These are phyloP conservation scores for Lordiphosa collinella DNA, from an alignment of 1,140 invertebrate species.

Conservation along the genomic window DNA sequence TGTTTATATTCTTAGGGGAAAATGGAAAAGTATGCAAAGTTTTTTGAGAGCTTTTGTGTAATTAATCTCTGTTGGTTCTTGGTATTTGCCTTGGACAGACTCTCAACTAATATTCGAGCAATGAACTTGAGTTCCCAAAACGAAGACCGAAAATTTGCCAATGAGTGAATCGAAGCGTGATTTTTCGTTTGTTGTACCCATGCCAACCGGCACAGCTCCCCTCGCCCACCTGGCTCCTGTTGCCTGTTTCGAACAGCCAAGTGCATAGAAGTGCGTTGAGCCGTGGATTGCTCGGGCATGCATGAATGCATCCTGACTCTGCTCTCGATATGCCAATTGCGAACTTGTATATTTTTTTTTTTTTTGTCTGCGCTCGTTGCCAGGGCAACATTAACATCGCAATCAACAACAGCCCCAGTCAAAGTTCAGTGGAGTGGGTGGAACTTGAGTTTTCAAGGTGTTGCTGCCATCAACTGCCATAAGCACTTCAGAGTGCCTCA, in stretches of 20 bases:
- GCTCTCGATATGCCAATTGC: slow-evolving; percentile 73
- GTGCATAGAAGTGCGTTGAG: slow-evolving; percentile 49
- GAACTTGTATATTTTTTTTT: slow-evolving; percentile 36
- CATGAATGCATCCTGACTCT: slow-evolving; percentile 56
- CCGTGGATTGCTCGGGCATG: slow-evolving; percentile 48
- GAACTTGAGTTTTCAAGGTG: neutral
- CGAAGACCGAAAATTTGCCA: neutral
- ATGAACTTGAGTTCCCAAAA: slow-evolving; percentile 3
- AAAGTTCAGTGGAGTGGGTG: slow-evolving; percentile 4
- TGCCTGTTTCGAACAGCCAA: slow-evolving; percentile 18
- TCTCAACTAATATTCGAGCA: slow-evolving; percentile 1
- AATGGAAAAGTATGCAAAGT: no score
- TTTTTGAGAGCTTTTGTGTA: no score
- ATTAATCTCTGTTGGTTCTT: no score
- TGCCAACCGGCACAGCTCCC: neutral
- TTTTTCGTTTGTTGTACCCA: slow-evolving; percentile 23
- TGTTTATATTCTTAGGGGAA: no score
- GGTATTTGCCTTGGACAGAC: no score
- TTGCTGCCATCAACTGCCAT: slow-evolving; percentile 2
- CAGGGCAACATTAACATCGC: slow-evolving; percentile 47
- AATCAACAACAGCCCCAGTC: neutral
- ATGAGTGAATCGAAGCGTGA: slow-evolving; percentile 22
- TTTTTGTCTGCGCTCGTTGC: slow-evolving; percentile 41
- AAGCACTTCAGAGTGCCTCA: slow-evolving; percentile 24
- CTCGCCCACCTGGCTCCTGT: neutral